Evolutionary conservation across 2,888 invertebrate genomes (phyloP), one percentile per base, ranked within the genome.

Genomic region (Drosophila quinaria): DNA sequence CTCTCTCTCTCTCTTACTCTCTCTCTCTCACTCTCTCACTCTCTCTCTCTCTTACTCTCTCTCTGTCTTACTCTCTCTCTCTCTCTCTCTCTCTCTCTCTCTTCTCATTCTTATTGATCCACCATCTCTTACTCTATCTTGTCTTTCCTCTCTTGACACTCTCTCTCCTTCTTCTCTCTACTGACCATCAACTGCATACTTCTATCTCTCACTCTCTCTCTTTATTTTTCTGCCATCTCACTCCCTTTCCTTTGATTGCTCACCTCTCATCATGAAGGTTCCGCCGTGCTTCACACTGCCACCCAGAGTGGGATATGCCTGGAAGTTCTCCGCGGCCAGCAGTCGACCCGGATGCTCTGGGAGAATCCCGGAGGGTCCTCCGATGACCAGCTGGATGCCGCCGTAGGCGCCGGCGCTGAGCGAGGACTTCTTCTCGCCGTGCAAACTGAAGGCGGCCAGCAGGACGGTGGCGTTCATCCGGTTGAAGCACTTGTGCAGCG

Each of bases 221-320:
- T n/a, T n/a, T n/a, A n/a, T n/a, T n/a, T n/a, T n/a, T n/a, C n/a
- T n/a, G n/a, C n/a, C n/a, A n/a, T 22, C 25, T 25, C 25, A 0
- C 4, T 31, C 17, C 10, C 4, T 5, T 22, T 4, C 4, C 22
- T 22, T 4, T 22, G 22, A 9, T 15, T 8, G 15, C 90, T 85
- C 69, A 93, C 94, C 92, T 74, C 92, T 92, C 49, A 93, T 71
- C 60, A 93, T 80, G 55, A 93, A 93, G 35, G 93, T 92, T 17
- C 94, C 94, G 62, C 93, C 93, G 67, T 93, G 91, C 78, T 93
- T 93, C 0, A 93, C 92, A 35, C 92, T 92, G n/a, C 94, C 94
- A 25, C 92, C 92, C 81, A 94, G 81, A 0, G 93, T 92, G 25
- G 94, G 92, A 70, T 92, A 92, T 1, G 90, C 90, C 63, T 68